Percentiles rank a stretch among this genome's conserved stretches.
Conservation (phyloP, 1,140 invertebrate genomes). For the Drosophila miranda region DNA sequence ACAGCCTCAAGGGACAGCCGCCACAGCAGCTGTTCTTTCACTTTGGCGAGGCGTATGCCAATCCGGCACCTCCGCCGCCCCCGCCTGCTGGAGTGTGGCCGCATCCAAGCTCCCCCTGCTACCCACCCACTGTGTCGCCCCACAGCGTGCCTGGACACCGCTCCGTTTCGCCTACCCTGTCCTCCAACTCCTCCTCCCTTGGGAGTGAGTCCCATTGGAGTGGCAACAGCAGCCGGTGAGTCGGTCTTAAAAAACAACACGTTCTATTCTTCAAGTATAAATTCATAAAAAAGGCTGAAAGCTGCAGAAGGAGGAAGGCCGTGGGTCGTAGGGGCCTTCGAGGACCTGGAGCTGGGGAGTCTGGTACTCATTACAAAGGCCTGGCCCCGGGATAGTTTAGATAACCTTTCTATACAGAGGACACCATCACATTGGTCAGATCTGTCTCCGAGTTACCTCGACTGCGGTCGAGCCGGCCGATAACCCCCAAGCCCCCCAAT, state of each 20-base stretch:
- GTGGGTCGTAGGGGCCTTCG: too few relatives aligned
- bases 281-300: too few relatives aligned
- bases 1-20: slow-evolving; percentile 16
- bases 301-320: too few relatives aligned
- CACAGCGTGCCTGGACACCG: slow-evolving; percentile 18
- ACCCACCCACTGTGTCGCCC: slow-evolving; percentile 12
- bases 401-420: too few relatives aligned
- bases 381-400: too few relatives aligned
- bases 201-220: slow-evolving; percentile 60
- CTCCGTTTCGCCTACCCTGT: slow-evolving; percentile 51
- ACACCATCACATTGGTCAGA: too few relatives aligned
- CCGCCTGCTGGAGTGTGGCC: slow-evolving; percentile 22
- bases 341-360: too few relatives aligned
- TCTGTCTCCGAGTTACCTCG: too few relatives aligned
- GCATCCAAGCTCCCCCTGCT: slow-evolving; percentile 44
- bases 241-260: neutral
- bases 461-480: too few relatives aligned
- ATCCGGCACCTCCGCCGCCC: neutral
- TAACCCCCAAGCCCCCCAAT: too few relatives aligned
- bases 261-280: too few relatives aligned
- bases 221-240: slow-evolving; percentile 37
- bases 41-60: slow-evolving; percentile 38
- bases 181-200: slow-evolving; percentile 35
- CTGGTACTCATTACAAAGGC: too few relatives aligned
- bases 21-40: slow-evolving; percentile 51